Conservation (phyloP, 2,797 vertebrate genomes). For the Amblyopsis hoosieri region DNA sequence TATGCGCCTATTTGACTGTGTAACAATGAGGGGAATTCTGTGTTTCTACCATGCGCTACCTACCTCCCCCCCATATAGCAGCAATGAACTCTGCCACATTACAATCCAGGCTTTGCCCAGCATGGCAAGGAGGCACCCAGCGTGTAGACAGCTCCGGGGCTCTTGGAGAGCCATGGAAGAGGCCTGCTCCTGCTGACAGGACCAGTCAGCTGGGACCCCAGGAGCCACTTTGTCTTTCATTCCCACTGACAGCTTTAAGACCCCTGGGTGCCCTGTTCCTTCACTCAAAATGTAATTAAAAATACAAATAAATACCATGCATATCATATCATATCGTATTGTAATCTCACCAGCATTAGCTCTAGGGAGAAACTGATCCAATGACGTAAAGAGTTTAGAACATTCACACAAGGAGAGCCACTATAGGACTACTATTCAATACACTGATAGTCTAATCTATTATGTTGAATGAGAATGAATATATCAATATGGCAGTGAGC, state of each 20-base stretch:
- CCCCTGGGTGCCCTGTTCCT: too few relatives aligned
- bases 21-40: neutral
- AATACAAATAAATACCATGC: too few relatives aligned
- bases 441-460: constrained; percentile 53
- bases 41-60: constrained; percentile 10
- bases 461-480: constrained; percentile 59
- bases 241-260: neutral
- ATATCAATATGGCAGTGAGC: constrained; percentile 62
- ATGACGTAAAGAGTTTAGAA: constrained; percentile 53
- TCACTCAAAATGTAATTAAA: too few relatives aligned
- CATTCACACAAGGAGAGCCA: constrained; percentile 49
- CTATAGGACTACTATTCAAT: constrained; percentile 59
- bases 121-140: constrained; percentile 39
- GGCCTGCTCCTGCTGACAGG: constrained; percentile 51
- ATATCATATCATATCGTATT: too few relatives aligned
- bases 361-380: constrained; percentile 45
- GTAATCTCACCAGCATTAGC: constrained; percentile 27
- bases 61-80: constrained; percentile 21
- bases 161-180: constrained; percentile 37
- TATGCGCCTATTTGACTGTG: constrained; percentile 1
- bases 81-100: constrained; percentile 20
- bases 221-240: constrained; percentile 34
- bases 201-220: constrained; percentile 42
- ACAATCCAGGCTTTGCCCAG: constrained; percentile 30
- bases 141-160: constrained; percentile 32